phyloP scores from a whole-genome alignment of 2,797 vertebrate species.

The Novumbra hubbsi region DNA sequence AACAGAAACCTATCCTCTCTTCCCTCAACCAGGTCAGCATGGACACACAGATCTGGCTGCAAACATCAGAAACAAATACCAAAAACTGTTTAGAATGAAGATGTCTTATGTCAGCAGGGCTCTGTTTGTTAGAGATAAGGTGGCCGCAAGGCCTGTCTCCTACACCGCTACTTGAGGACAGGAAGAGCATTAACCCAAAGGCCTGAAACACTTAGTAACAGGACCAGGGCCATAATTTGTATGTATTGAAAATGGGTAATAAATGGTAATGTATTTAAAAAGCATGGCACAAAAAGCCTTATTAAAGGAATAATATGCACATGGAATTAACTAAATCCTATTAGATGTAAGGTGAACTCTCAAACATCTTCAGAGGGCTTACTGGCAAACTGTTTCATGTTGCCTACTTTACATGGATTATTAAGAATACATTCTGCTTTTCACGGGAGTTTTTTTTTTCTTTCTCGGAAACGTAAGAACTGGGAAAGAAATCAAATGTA shows the following conservation, averaged over 20 bases:
- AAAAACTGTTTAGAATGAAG: not conserved
- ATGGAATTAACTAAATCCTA: slow-evolving; percentile 51
- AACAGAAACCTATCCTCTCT: slow-evolving; percentile 15
- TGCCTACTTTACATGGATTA: slow-evolving; percentile 30
- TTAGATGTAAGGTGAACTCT: slow-evolving; percentile 47
- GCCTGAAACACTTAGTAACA: slow-evolving; percentile 36
- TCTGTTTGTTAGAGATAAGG: slow-evolving; percentile 2
- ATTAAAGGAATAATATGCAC: slow-evolving; percentile 49
- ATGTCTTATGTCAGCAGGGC: not conserved
- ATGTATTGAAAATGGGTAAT: slow-evolving; percentile 57
- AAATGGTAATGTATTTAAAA: slow-evolving; percentile 58
- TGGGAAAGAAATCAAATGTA: slow-evolving; percentile 51
- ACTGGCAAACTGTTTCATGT: slow-evolving; percentile 25
- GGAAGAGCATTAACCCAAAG: slow-evolving; percentile 23
- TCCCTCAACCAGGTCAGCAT: not conserved
- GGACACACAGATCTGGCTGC: not conserved
- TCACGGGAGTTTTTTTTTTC: slow-evolving; percentile 39
- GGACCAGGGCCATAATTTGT: slow-evolving; percentile 46
- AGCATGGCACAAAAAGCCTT: slow-evolving; percentile 44
- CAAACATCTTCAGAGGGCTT: slow-evolving; percentile 35
- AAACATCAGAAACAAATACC: not conserved
- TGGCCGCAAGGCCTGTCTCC: not conserved
- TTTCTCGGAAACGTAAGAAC: slow-evolving; percentile 38
- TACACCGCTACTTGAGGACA: slow-evolving; percentile 31
- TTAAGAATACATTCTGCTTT: slow-evolving; percentile 38